Evolutionary conservation across 2,113 vertebrate genomes (phyloP), one percentile per base, ranked within the genome.

Genomic region (Sphaerodactylus townsendi): DNA sequence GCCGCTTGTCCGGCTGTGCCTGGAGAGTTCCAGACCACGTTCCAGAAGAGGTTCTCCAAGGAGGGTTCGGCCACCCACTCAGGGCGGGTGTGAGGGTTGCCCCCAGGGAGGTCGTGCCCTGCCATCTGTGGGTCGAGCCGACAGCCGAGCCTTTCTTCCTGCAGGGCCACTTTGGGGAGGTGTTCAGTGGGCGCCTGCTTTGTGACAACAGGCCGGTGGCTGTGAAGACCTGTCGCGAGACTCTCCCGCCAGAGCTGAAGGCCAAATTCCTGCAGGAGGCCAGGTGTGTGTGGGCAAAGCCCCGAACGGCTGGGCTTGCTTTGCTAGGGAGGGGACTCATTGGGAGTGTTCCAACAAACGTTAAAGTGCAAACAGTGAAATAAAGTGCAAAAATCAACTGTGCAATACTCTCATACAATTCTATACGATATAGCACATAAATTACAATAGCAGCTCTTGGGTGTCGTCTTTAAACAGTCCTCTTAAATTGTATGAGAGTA

Each of bases 91-190:
- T 17, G 39, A 5, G 8, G 13, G 5, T 10, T 21, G 44, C 25
- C 17, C 3, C 15, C 65, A 6, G 37, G 50, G 25, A 25, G 28
- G 56, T 10, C 14, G 14, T 33, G n/a, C 3, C 9, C 5, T 33
- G 30, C 30, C 10, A 10, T 71, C 9, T 13, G 30, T 41, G 8
- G 68, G 15, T 17, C 13, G 65, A 23, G 3, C 21, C 15, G 10
- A 37, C 77, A 30, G 2, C 28, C 35, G 14, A 0, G 0, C 8
- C 30, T 75, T 17, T 71, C 33, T 78, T 0, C 69, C 0, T 23
- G 10, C 95, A 99, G 99, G 99, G 99, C 9, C 99, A 99, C 93
- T 99, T 99, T 83, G 99, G 98, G 1, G 99, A 99, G 83, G 99
- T 99, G 85, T 99, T 98, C 95, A 98, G 97, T 0, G 99, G 98